Evolutionary conservation across 2,113 vertebrate genomes (phyloP), one percentile per base, ranked within the genome.

Genomic region (Pseudopipra pipra): DNA sequence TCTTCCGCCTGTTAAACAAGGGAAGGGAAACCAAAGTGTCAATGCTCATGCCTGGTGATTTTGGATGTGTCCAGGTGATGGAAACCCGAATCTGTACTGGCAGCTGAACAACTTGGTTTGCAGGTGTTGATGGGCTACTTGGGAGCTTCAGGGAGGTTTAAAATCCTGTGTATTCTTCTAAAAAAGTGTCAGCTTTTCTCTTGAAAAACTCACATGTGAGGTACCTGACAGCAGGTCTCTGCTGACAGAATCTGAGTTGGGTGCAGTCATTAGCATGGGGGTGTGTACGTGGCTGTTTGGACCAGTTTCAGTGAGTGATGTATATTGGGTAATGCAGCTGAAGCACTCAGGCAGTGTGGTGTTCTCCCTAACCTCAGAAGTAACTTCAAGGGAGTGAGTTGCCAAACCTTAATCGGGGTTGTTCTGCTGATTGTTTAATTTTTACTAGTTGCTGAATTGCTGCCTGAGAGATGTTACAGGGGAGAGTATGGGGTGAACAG

Each of bases 261-360:
- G n/a, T 61, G 43, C 24, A 5, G 23, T 31, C 9, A 2, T 21
- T 13, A 68, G 41, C n/a, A 5, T 46, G 9, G n/a, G 41, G 62
- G 25, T 0, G 0, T 7, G 35, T 15, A 3, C 1, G 0, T 24
- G 63, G 12, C 30, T 52, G 6, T 78, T 37, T 44, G 56, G 49
- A 18, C 14, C 35, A 30, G 41, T 70, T 79, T n/a, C 52, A 33
- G 24, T 28, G 12, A 5, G 4, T 13, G 5, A 3, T 23, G 2
- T 41, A 1, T 71, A 4, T 2, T 74, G 63, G 35, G 58, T 31
- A 30, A 56, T 9, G 58, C 37, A 61, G 37, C 10, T 68, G 39
- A 35, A 72, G 22, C 33, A 3, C 14, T 27, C 16, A 8, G 67
- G 44, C 91, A 52, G 18, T 5, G 12, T 30, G 33, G 9, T 59